Percentiles rank a stretch among this genome's conserved stretches.
These are phyloP conservation scores for Ramazzottius varieornatus DNA, from an alignment of 2,888 invertebrate genomes.

Conservation along the genomic window DNA sequence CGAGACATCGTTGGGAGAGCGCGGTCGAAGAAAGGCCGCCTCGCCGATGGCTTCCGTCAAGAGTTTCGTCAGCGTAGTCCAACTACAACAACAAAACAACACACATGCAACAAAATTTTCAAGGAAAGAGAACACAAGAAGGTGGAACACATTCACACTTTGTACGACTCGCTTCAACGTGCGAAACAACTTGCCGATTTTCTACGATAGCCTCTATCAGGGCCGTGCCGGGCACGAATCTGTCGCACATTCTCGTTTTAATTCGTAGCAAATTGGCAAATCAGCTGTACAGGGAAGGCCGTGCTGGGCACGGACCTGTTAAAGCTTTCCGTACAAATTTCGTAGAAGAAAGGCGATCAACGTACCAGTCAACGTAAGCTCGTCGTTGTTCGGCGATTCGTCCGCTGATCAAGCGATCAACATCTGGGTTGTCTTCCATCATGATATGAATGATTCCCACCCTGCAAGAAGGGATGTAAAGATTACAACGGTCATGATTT, in stretches of 20 bases:
- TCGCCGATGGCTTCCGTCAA: not conserved
- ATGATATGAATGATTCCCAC: not conserved
- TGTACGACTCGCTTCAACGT: too few relatives aligned
- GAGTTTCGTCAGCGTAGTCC: not conserved
- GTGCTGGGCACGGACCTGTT: too few relatives aligned
- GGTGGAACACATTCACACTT: too few relatives aligned
- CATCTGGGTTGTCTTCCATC: not conserved
- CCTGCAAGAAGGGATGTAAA: not conserved
- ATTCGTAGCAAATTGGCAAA: too few relatives aligned
- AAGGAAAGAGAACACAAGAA: too few relatives aligned
- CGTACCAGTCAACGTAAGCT: not conserved
- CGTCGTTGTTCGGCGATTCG: not conserved
- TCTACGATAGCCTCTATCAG: too few relatives aligned
- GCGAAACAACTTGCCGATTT: too few relatives aligned
- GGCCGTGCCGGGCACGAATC: too few relatives aligned
- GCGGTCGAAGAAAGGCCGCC: not conserved
- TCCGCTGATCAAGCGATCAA: not conserved
- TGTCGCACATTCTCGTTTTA: too few relatives aligned
- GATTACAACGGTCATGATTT: not conserved
- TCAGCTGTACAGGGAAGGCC: too few relatives aligned
- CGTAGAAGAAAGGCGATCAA: not conserved
- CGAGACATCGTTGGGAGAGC: not conserved
- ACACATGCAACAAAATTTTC: too few relatives aligned
- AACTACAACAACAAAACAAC: not conserved
- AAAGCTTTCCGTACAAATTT: not conserved